Conservation (phyloP, 1,140 invertebrate species). For the Elysia chlorotica region DNA sequence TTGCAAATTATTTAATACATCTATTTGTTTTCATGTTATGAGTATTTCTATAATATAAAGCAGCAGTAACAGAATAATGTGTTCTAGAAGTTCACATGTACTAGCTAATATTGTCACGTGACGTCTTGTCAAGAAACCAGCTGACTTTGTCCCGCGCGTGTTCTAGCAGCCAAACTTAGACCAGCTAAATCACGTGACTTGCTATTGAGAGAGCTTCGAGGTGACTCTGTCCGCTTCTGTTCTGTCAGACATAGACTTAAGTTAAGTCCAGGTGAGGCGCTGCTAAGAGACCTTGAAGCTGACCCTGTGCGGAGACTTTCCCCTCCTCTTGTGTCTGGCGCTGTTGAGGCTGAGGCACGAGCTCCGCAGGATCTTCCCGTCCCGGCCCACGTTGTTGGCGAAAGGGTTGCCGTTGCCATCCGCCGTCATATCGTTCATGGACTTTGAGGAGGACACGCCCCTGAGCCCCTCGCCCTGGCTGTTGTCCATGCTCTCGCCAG, state of each 20-base stretch:
- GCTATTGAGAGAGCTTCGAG: too few relatives aligned
- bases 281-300: conserved; percentile 29
- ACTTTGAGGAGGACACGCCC: not conserved
- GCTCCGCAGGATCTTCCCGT: not conserved
- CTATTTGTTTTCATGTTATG: too few relatives aligned
- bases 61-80: too few relatives aligned
- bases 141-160: not conserved
- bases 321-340: conserved; percentile 15
- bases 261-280: not conserved
- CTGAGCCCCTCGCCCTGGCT: too few relatives aligned
- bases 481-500: too few relatives aligned
- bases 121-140: not conserved
- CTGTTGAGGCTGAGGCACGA: conserved; percentile 29
- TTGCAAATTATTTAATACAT: too few relatives aligned
- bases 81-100: too few relatives aligned
- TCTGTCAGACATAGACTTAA: too few relatives aligned
- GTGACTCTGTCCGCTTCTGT: too few relatives aligned
- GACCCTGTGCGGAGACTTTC: conserved; percentile 22
- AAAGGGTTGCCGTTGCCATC: not conserved
- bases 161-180: too few relatives aligned
- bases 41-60: too few relatives aligned
- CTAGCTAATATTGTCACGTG: not conserved
- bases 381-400: not conserved
- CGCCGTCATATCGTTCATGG: conserved; percentile 15
- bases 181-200: too few relatives aligned